Percentiles rank a stretch among this genome's conserved stretches.
phyloP scores from a whole-genome alignment of 2,113 vertebrate genomes.

The Bungarus multicinctus region DNA sequence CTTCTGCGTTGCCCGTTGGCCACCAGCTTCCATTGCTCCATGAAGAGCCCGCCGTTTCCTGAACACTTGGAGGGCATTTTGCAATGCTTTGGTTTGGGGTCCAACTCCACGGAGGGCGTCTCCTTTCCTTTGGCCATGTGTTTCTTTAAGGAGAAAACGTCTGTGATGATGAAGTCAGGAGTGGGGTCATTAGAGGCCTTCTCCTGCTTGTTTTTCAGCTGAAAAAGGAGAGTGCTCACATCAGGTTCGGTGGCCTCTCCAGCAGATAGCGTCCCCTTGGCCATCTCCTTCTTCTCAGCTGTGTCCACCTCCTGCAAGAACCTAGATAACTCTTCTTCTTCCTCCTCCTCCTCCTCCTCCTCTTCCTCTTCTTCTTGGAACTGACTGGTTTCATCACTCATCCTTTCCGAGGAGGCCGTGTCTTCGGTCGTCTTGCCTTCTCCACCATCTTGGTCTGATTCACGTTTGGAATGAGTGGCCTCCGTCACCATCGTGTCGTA shows the following conservation, averaged over 20 bases:
- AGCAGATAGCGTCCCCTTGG: background rate
- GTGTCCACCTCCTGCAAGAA: slow-evolving; percentile 53
- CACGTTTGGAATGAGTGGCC: background rate
- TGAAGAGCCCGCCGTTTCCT: slow-evolving; percentile 68
- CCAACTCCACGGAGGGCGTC: slow-evolving; percentile 62
- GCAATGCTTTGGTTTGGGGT: slow-evolving; percentile 80
- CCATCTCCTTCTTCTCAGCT: slow-evolving; percentile 54
- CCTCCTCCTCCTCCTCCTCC: slow-evolving; percentile 68
- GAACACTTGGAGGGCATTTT: slow-evolving; percentile 77
- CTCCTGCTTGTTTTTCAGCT: slow-evolving; percentile 62
- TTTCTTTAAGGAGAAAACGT: slow-evolving; percentile 80
- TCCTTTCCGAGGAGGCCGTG: slow-evolving; percentile 41
- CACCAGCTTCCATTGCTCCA: slow-evolving; percentile 84
- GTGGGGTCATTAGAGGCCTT: slow-evolving; percentile 70
- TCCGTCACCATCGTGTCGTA: background rate
- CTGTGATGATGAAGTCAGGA: slow-evolving; percentile 77
- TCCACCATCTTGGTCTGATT: fast-evolving
- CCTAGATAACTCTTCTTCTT: slow-evolving; percentile 44
- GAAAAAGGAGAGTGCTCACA: slow-evolving; percentile 51
- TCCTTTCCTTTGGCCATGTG: slow-evolving; percentile 68
- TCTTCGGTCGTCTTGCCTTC: slow-evolving; percentile 43
- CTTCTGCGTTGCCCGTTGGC: slow-evolving; percentile 68
- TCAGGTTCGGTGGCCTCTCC: slow-evolving; percentile 31
- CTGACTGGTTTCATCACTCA: slow-evolving; percentile 54
- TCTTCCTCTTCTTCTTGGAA: slow-evolving; percentile 71